Evolutionary conservation across 1,140 invertebrate genomes (phyloP).

Genomic region (Procambarus clarkii): DNA sequence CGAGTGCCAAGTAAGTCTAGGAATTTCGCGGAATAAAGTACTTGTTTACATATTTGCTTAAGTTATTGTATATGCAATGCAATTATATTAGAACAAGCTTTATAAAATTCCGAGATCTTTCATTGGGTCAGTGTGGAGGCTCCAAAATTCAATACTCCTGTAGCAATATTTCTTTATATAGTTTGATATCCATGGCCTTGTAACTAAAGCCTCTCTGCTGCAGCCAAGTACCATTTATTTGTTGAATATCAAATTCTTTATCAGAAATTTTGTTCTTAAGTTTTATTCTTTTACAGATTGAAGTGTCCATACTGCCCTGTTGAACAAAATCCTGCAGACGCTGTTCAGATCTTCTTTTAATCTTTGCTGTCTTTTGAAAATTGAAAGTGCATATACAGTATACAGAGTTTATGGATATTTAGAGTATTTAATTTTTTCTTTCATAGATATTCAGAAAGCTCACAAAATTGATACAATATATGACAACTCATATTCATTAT

Average conservation of each 20-base stretch:
- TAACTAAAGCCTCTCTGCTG: too few species aligned
- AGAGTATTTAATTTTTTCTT: background rate
- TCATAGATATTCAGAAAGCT: background rate
- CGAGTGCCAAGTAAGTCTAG: constrained; percentile 88
- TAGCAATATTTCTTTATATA: background rate
- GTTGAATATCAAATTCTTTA: background rate
- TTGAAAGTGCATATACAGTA: background rate
- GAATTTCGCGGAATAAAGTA: background rate
- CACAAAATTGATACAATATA: background rate
- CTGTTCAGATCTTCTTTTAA: constrained; percentile 93
- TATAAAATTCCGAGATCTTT: background rate
- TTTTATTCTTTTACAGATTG: constrained; percentile 75
- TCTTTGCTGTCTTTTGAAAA: constrained; percentile 42
- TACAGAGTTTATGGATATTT: background rate
- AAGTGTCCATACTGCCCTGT: constrained; percentile 99
- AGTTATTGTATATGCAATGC: too few species aligned
- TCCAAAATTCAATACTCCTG: background rate
- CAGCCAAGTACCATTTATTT: background rate
- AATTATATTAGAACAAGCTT: too few species aligned
- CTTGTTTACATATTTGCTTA: too few species aligned
- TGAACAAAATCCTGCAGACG: constrained; percentile 95
- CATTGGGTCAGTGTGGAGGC: background rate
- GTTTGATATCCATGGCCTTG: too few species aligned
- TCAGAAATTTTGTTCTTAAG: background rate
- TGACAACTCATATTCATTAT: background rate